Evolutionary conservation across 2,797 vertebrate genomes (phyloP).

Genomic region (Crax fasciolata): DNA sequence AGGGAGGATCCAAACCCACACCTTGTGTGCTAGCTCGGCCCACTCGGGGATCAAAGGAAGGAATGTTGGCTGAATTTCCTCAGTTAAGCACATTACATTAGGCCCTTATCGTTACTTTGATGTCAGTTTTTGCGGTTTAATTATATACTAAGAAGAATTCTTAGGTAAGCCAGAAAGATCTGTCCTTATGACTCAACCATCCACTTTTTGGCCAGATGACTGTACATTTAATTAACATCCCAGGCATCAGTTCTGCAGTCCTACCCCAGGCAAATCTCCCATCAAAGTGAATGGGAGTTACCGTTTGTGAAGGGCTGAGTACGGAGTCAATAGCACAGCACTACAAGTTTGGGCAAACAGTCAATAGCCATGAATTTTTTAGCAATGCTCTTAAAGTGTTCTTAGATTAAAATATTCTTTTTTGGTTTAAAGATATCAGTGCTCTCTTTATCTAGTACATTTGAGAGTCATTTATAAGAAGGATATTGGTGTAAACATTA

Average conservation of each 20-base stretch:
- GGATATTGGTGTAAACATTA: not conserved
- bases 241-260: slow-evolving; percentile 37
- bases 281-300: slow-evolving; percentile 58
- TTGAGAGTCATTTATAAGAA: not conserved
- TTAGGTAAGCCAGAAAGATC: slow-evolving; percentile 51
- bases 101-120: slow-evolving; percentile 59
- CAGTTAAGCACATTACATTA: slow-evolving; percentile 6
- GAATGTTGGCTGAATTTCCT: slow-evolving; percentile 53
- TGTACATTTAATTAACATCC: slow-evolving; percentile 61
- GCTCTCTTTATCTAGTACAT: not conserved
- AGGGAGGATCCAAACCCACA: slow-evolving; percentile 27
- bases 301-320: slow-evolving; percentile 31
- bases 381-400: slow-evolving; percentile 28
- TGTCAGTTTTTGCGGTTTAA: slow-evolving; percentile 65
- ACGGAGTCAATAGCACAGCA: slow-evolving; percentile 4
- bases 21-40: not conserved
- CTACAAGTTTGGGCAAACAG: slow-evolving; percentile 58
- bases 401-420: slow-evolving; percentile 24
- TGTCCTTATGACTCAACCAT: slow-evolving; percentile 63
- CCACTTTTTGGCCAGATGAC: slow-evolving; percentile 59
- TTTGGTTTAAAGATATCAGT: not conserved
- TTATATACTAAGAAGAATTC: slow-evolving; percentile 50
- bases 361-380: slow-evolving; percentile 57
- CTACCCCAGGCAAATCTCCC: slow-evolving; percentile 68
- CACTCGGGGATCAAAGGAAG: slow-evolving; percentile 49